phyloP scores from a whole-genome alignment of 2,797 vertebrate species.

The Muscicapa comitata region DNA sequence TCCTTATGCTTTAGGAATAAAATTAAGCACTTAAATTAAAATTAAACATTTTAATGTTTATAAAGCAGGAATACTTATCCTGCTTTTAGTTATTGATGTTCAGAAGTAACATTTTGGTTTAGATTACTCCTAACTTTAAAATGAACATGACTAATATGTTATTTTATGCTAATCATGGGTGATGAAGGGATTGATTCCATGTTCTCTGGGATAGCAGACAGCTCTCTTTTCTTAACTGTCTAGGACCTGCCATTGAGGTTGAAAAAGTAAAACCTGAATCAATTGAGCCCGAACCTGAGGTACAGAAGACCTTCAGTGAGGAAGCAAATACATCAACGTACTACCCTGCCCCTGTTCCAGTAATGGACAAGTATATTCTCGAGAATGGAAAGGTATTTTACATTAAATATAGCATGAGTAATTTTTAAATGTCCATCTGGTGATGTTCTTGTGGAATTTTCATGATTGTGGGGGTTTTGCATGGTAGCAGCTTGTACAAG shows the following conservation, averaged over 20 bases:
- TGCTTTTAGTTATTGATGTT: background rate
- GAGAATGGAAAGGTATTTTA: conserved; percentile 84
- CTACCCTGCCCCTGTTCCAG: conserved; percentile 78
- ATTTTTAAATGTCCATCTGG: conserved; percentile 6
- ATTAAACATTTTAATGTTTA: background rate
- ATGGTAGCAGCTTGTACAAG: background rate
- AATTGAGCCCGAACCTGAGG: conserved; percentile 79
- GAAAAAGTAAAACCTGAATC: conserved; percentile 81
- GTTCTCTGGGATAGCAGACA: conserved; percentile 75
- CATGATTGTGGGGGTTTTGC: background rate
- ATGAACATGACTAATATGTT: background rate
- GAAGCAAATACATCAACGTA: conserved; percentile 84
- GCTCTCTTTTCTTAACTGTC: conserved; percentile 78
- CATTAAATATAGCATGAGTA: conserved; percentile 56
- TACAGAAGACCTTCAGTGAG: conserved; percentile 79
- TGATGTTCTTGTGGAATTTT: conserved; percentile 10
- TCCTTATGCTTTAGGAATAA: conserved; percentile 1
- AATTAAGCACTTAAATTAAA: background rate
- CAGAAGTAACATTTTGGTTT: conserved; percentile 12
- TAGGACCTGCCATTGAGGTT: conserved; percentile 82
- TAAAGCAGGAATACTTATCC: conserved; percentile 12
- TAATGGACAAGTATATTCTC: conserved; percentile 85
- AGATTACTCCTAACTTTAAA: background rate
- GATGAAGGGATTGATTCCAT: conserved; percentile 65
- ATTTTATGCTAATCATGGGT: conserved; percentile 36